phyloP scores from a whole-genome alignment of 2,797 vertebrate genomes.

The Salarias fasciatus region DNA sequence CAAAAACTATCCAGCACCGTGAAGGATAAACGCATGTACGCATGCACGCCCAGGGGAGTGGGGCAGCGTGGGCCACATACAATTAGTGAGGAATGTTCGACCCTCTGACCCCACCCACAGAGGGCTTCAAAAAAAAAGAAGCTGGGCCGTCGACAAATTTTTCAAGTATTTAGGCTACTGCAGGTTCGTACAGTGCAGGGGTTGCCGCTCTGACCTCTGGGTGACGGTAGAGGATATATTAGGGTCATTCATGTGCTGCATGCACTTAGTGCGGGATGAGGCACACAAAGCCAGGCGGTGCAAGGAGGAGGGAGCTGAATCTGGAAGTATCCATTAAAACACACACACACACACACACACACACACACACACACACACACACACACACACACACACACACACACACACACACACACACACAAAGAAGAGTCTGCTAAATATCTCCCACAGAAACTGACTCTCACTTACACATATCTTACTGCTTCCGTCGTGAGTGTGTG shows the following conservation, averaged over 20 bases:
- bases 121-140: conserved; percentile 33
- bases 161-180: neutral
- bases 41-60: conserved; percentile 8
- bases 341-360: conserved; percentile 3
- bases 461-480: neutral
- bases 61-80: conserved; percentile 29
- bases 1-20: conserved; percentile 48
- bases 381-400: conserved; percentile 5
- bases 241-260: neutral
- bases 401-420: neutral
- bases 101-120: conserved; percentile 38
- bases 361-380: conserved; percentile 3
- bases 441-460: conserved; percentile 8
- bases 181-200: neutral
- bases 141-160: neutral
- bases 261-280: conserved; percentile 2
- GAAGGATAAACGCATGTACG: conserved; percentile 21
- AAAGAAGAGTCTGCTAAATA: conserved; percentile 14
- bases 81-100: conserved; percentile 70
- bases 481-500: conserved; percentile 1
- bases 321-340: conserved; percentile 21
- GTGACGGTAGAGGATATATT: neutral
- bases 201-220: neutral
- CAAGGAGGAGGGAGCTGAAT: conserved; percentile 5
- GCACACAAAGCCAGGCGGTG: conserved; percentile 26